Percentiles rank a stretch among this genome's conserved stretches.
These are phyloP conservation scores for Pseudorasbora parva DNA, from an alignment of 2,113 vertebrate species.

Conservation along the genomic window DNA sequence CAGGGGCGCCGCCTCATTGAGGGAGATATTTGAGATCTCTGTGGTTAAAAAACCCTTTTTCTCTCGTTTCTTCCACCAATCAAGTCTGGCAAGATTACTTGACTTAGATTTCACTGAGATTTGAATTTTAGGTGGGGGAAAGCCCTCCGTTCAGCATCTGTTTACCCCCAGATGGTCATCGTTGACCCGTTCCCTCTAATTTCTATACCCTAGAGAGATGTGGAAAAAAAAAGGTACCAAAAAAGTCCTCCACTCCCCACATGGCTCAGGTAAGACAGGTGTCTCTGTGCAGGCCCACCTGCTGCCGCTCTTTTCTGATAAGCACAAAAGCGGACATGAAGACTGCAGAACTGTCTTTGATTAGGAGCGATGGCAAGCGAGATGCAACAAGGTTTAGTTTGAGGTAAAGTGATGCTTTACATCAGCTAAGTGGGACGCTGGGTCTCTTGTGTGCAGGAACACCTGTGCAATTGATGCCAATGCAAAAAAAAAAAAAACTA, in stretches of 20 bases:
- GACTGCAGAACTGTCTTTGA: constrained; percentile 47
- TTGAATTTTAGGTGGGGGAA: constrained; percentile 34
- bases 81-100: constrained; percentile 63
- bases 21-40: constrained; percentile 48
- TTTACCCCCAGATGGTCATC: constrained; percentile 45
- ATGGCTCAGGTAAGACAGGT: constrained; percentile 67
- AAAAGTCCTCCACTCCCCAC: constrained; percentile 47
- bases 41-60: constrained; percentile 42
- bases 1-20: constrained; percentile 14
- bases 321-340: constrained; percentile 61
- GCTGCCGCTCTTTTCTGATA: constrained; percentile 61
- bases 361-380: constrained; percentile 42
- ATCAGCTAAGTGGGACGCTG: constrained; percentile 33
- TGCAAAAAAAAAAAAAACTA: constrained; percentile 19
- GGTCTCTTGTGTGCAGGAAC: neutral
- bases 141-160: constrained; percentile 66
- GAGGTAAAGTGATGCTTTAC: constrained; percentile 33
- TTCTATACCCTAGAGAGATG: constrained; percentile 50
- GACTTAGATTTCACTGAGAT: constrained; percentile 72
- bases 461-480: constrained; percentile 16
- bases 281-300: constrained; percentile 63
- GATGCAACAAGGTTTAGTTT: constrained; percentile 12
- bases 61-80: constrained; percentile 38
- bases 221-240: constrained; percentile 27
- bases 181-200: constrained; percentile 44